Evolutionary conservation across 2,113 vertebrate species (phyloP).

Genomic region (Fregata magnificens): DNA sequence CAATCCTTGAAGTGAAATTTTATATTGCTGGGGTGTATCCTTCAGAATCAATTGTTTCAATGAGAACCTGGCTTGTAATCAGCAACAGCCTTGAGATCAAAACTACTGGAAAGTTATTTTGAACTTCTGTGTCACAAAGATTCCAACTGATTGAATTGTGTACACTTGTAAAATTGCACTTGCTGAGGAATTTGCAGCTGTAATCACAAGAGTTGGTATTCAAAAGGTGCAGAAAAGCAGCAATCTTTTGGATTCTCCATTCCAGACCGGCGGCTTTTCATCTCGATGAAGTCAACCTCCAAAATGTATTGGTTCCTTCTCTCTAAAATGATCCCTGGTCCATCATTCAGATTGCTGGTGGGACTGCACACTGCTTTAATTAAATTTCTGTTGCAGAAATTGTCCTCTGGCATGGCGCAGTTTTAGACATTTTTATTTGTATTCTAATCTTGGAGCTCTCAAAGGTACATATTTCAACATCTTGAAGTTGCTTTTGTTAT

Average conservation of each 20-base stretch:
- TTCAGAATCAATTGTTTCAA: constrained; percentile 49
- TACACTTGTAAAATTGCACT: constrained; percentile 58
- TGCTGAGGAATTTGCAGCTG: constrained; percentile 51
- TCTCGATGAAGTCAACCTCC: constrained; percentile 46
- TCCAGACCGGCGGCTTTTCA: constrained; percentile 48
- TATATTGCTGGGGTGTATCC: constrained; percentile 41
- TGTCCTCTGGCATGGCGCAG: constrained; percentile 68
- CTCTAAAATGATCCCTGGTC: constrained; percentile 32
- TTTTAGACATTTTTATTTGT: constrained; percentile 73
- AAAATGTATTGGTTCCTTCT: constrained; percentile 24
- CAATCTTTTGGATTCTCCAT: background rate
- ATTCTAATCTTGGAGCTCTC: constrained; percentile 59
- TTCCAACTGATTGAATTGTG: constrained; percentile 58
- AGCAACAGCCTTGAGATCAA: constrained; percentile 54
- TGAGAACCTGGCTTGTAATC: constrained; percentile 49
- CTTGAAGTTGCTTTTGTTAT: constrained; percentile 74
- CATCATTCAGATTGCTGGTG: constrained; percentile 37
- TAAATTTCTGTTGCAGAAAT: constrained; percentile 64
- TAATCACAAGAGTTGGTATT: constrained; percentile 11
- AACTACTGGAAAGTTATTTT: constrained; percentile 56
- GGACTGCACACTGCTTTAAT: constrained; percentile 59
- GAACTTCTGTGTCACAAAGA: constrained; percentile 61
- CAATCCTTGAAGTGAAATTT: constrained; percentile 65
- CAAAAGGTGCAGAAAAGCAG: constrained; percentile 42
- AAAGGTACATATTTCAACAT: constrained; percentile 74